Conservation (phyloP, 1,140 invertebrate species). For the Calliphora vicina region DNA sequence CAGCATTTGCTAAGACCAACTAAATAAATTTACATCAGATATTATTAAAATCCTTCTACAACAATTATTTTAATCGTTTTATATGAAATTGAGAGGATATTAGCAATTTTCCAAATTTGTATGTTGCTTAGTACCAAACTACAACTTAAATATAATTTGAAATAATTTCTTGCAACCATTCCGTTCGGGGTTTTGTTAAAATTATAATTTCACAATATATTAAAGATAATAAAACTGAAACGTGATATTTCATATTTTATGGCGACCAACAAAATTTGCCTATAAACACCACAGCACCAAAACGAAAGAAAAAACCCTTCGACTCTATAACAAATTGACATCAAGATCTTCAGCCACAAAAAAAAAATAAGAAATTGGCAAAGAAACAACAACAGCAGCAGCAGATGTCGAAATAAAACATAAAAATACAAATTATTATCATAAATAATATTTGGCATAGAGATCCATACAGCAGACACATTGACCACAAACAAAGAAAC, state of each 20-base stretch:
- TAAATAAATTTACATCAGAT: no score
- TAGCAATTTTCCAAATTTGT: not conserved
- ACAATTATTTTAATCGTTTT: no score
- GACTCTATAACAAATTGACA: not conserved
- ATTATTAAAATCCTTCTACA: no score
- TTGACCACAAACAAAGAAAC: not conserved
- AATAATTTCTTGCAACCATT: no score
- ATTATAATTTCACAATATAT: not conserved
- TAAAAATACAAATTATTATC: constrained; percentile 42
- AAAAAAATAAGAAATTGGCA: constrained; percentile 60
- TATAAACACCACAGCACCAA: constrained; percentile 38
- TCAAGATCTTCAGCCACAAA: not conserved
- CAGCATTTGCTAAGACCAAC: no score
- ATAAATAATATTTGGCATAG: constrained; percentile 12
- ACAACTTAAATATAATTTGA: not conserved
- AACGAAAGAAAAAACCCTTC: not conserved
- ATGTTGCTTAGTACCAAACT: not conserved
- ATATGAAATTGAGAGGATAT: not conserved
- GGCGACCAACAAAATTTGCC: not conserved
- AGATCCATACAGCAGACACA: not conserved
- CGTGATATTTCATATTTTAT: not conserved
- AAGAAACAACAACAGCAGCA: constrained; percentile 43
- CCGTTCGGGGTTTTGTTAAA: not conserved
- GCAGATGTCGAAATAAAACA: constrained; percentile 7
- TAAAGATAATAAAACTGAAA: constrained; percentile 3